Base-by-base conservation (phyloP, 2,113 vertebrate species). In the Myotis lucifugus region DNA sequence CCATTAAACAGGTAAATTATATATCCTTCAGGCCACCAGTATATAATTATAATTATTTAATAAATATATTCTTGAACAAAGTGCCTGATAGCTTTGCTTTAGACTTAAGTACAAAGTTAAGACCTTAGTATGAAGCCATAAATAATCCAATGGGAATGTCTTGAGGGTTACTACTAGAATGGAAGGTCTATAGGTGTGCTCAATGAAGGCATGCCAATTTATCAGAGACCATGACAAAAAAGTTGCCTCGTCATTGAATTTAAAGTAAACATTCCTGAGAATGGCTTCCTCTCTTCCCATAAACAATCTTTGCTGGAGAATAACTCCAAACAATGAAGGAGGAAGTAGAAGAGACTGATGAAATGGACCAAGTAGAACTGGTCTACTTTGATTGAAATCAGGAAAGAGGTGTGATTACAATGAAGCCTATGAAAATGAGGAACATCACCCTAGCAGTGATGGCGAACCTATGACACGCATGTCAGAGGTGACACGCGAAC, bases 311-410 rank as follows among this genome's bases (percentile, higher is more conserved):
- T 99, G 92, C 98, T 99, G 50, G 99, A 99, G 98, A 40, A 98
- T 25, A 72, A 73, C 98, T 99, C 67, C 98, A 99, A 12, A 99
- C 99, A 6, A 95, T 98, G 25, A 99, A 98, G 87, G 97, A 98
- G 94, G 98, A 98, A 40, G 97, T 98, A 37, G 98, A 99, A 97
- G 98, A 98, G 94, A 98, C 97, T 66, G 98, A 98, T 95, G 99
- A 99, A 81, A 99, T 99, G 99, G 99, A 99, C 61, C 99, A 99
- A 74, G 99, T 99, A 50, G 99, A 99, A 97, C 98, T 99, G 95
- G 99, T 99, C 95, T 99, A 99, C 98, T 99, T 99, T 96, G 99
- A 99, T 97, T 98, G 98, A 1, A 98, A 98, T 96, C 98, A 98
- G 73, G 97, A 99, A 95, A 98, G 98, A 94, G 97, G 66, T 98